Percentiles rank a stretch among this genome's conserved stretches.
Evolutionary conservation across 2,113 vertebrate species (phyloP).

Genomic region (Catharus minimus): DNA sequence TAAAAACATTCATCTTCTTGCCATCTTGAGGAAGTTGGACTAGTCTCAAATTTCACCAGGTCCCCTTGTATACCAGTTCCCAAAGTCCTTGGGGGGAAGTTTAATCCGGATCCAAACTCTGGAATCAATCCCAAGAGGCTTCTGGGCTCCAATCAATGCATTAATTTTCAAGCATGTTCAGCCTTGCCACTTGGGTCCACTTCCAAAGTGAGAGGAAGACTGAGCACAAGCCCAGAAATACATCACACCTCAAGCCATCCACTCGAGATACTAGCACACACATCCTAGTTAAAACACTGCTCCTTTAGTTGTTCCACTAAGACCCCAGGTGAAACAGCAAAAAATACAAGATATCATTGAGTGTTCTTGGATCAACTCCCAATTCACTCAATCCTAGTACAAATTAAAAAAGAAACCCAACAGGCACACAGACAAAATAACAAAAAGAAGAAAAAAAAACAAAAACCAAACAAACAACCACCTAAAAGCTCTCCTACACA

Average conservation of each 20-base stretch:
- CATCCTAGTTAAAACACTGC: not conserved
- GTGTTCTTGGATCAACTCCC: not conserved
- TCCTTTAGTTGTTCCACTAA: not conserved
- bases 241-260: not conserved
- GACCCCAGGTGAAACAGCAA: not conserved
- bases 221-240: not conserved
- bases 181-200: slow-evolving; percentile 31
- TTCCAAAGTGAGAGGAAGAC: not conserved
- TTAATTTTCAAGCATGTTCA: slow-evolving; percentile 38
- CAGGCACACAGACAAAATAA: not conserved
- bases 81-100: slow-evolving; percentile 52
- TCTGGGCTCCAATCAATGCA: slow-evolving; percentile 13
- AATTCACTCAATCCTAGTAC: not conserved
- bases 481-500: accelerated
- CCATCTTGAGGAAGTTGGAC: slow-evolving; percentile 59
- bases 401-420: not conserved
- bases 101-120: slow-evolving; percentile 56
- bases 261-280: not conserved
- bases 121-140: slow-evolving; percentile 32
- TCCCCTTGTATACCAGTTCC: slow-evolving; percentile 38
- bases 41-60: slow-evolving; percentile 53
- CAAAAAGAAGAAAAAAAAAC: too few species aligned
- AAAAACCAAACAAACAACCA: not conserved
- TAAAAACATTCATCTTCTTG: slow-evolving; percentile 63
- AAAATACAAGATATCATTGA: not conserved